These are phyloP conservation scores for Sinosuthora webbiana DNA, from an alignment of 2,113 vertebrate genomes.

Conservation along the genomic window DNA sequence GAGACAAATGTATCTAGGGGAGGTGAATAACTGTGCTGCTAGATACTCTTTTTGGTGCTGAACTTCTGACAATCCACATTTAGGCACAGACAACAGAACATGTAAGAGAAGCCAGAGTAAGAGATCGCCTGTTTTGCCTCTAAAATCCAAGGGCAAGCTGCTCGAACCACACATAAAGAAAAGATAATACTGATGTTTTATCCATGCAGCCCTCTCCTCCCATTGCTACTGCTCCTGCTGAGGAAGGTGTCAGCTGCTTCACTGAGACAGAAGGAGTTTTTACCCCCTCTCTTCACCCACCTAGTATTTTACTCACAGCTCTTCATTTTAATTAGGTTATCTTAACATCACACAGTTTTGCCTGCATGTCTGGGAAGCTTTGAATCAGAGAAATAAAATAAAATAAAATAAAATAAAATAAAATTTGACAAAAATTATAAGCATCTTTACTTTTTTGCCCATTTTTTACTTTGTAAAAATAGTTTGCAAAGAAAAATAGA, in stretches of 20 bases:
- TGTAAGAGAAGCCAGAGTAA: neutral
- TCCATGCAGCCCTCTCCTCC: neutral
- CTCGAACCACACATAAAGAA: accelerated
- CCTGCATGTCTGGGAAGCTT: neutral
- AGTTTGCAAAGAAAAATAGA: neutral
- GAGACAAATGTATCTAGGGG: neutral
- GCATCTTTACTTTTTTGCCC: neutral
- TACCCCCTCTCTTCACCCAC: neutral
- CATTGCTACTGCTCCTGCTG: neutral
- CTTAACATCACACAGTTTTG: neutral
- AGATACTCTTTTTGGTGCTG: neutral
- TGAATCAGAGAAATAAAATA: neutral
- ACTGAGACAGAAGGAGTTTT: neutral
- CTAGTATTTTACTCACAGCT: neutral
- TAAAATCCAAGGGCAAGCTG: neutral
- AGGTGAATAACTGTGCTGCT: neutral
- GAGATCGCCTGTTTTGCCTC: neutral
- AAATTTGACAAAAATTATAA: neutral
- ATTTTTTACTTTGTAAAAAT: neutral
- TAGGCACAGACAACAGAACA: neutral
- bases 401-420: neutral
- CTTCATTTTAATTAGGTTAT: neutral
- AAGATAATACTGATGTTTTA: neutral
- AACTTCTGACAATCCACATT: neutral
- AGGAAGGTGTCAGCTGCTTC: neutral